Evolutionary conservation across 1,140 invertebrate genomes (phyloP).

Genomic region (Choristoneura fumiferana): DNA sequence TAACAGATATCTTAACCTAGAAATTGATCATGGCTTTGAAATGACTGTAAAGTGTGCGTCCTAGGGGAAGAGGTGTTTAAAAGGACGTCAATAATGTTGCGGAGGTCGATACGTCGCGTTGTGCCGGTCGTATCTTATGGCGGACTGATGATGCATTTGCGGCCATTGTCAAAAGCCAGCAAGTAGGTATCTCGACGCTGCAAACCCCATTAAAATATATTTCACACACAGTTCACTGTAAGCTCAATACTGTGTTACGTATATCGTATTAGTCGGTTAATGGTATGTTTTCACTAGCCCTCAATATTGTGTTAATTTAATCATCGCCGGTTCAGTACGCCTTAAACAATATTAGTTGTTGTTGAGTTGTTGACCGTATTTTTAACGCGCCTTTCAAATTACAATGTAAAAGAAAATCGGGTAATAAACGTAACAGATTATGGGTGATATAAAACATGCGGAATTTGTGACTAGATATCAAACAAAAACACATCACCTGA

Average conservation of each 20-base stretch:
- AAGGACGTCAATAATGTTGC: conserved; percentile 71
- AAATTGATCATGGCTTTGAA: conserved; percentile 63
- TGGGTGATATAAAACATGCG: not conserved
- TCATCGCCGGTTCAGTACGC: conserved; percentile 2
- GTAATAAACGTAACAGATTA: not conserved
- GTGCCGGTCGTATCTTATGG: conserved; percentile 73
- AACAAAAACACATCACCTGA: not conserved
- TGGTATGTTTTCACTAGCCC: conserved; percentile 30
- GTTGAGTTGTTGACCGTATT: not conserved
- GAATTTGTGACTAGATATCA: not conserved
- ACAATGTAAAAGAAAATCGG: not conserved
- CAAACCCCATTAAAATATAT: conserved; percentile 74
- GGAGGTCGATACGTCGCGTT: conserved; percentile 60
- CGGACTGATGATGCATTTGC: conserved; percentile 64
- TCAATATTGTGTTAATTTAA: conserved; percentile 6
- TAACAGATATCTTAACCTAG: conserved; percentile 63
- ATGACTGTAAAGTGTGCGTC: conserved; percentile 61
- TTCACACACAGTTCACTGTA: conserved; percentile 56
- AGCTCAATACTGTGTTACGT: conserved; percentile 41
- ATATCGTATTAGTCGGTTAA: conserved; percentile 55
- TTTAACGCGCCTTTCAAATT: not conserved
- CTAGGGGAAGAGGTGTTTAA: conserved; percentile 34
- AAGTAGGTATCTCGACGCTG: conserved; percentile 79
- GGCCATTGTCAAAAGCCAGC: conserved; percentile 79
- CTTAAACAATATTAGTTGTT: conserved; percentile 7